Evolutionary conservation across 2,797 vertebrate genomes (phyloP).

Genomic region (Protonibea diacanthus): DNA sequence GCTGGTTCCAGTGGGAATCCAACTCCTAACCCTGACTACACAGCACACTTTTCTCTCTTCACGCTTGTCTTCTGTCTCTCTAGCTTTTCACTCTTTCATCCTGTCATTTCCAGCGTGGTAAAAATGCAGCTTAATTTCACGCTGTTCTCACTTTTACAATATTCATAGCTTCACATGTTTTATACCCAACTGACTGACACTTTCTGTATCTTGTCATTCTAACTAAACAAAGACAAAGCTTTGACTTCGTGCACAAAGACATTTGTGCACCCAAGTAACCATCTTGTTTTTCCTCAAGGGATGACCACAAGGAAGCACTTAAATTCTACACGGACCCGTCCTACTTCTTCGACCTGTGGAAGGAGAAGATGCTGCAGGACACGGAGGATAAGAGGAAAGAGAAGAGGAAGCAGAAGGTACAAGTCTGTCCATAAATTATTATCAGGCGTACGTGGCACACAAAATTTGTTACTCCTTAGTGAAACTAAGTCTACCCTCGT

Average conservation of each 20-base stretch:
- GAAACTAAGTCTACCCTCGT: neutral
- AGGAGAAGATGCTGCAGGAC: conserved; percentile 99
- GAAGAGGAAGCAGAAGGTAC: conserved; percentile 97
- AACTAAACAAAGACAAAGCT: neutral
- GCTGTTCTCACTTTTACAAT: conserved; percentile 37
- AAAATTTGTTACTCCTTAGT: neutral
- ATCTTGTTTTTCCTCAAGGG: conserved; percentile 85
- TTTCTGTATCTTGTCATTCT: neutral
- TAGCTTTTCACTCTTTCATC: conserved; percentile 23
- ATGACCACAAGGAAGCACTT: conserved; percentile 96
- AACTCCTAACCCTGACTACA: conserved; percentile 36
- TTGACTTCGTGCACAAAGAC: conserved; percentile 7
- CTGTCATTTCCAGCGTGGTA: conserved; percentile 30
- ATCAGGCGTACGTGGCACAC: neutral
- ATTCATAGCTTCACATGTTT: conserved; percentile 45
- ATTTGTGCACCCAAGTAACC: neutral
- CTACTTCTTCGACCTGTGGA: conserved; percentile 99
- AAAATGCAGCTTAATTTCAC: conserved; percentile 14
- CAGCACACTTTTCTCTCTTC: conserved; percentile 37
- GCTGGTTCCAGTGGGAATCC: conserved; percentile 40
- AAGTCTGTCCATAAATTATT: neutral
- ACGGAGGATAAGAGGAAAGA: conserved; percentile 99
- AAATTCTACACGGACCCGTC: conserved; percentile 99
- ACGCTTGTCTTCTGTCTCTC: conserved; percentile 16
- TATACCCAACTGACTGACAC: neutral